phyloP scores from a whole-genome alignment of 2,797 vertebrate species.

The Amblyraja radiata region DNA sequence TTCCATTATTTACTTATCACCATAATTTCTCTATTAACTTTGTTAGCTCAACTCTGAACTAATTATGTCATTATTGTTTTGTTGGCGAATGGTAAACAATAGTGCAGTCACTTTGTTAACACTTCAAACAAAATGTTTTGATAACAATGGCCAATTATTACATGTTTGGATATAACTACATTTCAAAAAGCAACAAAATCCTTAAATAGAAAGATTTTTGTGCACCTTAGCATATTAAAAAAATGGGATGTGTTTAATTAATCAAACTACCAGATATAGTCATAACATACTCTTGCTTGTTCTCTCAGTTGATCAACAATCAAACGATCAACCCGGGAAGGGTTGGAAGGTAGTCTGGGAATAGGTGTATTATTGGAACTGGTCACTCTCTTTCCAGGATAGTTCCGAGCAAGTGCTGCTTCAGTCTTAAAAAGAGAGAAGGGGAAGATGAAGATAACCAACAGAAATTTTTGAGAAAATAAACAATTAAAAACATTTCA shows the following conservation, averaged over 20 bases:
- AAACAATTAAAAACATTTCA: not conserved
- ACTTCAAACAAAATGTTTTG: not conserved
- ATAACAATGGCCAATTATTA: not conserved
- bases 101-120: not conserved
- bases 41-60: not conserved
- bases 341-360: slow-evolving; percentile 70
- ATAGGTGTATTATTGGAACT: slow-evolving; percentile 58
- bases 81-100: not conserved
- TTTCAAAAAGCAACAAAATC: not conserved
- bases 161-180: not conserved
- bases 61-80: not conserved
- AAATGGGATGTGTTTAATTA: not conserved
- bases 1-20: not conserved
- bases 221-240: not conserved
- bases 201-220: not conserved
- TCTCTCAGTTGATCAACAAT: slow-evolving; percentile 80
- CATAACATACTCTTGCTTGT: slow-evolving; percentile 74
- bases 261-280: slow-evolving; percentile 7
- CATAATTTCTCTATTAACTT: not conserved
- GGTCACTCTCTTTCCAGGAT: slow-evolving; percentile 65
- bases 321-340: slow-evolving; percentile 76
- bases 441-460: slow-evolving; percentile 40
- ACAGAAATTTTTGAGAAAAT: not conserved
- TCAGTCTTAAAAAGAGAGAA: slow-evolving; percentile 67
- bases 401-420: slow-evolving; percentile 66